phyloP scores from a whole-genome alignment of 2,888 invertebrate genomes.

The Malacosoma neustria region DNA sequence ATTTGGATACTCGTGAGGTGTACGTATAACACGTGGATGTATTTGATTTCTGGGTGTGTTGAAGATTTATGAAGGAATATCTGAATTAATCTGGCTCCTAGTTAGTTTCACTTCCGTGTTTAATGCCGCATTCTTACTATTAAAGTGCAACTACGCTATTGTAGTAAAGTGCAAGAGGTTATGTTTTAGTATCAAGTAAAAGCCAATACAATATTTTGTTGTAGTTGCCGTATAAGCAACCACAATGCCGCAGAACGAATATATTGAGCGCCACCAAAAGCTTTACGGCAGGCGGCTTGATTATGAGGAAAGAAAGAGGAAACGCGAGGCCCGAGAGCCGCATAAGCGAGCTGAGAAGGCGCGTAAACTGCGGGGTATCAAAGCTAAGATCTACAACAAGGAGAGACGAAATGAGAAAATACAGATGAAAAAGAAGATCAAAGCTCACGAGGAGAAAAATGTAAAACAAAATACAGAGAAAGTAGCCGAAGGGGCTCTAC shows the following conservation, averaged over 20 bases:
- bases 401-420: slow-evolving; percentile 98
- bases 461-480: slow-evolving; percentile 89
- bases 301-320: slow-evolving; percentile 97
- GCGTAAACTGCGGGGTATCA: slow-evolving; percentile 93
- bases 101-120: no score
- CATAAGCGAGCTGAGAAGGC: slow-evolving; percentile 95
- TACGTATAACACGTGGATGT: slow-evolving; percentile 15
- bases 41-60: slow-evolving; percentile 2
- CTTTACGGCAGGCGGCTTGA: slow-evolving; percentile 96
- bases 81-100: no score
- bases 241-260: slow-evolving; percentile 99
- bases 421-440: slow-evolving; percentile 98
- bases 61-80: slow-evolving; percentile 8
- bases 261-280: slow-evolving; percentile 98
- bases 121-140: neutral
- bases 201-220: slow-evolving; percentile 46
- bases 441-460: slow-evolving; percentile 96
- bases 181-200: slow-evolving; percentile 14
- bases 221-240: slow-evolving; percentile 72
- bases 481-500: slow-evolving; percentile 92
- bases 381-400: slow-evolving; percentile 98
- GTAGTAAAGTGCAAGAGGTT: slow-evolving; percentile 27
- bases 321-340: slow-evolving; percentile 95
- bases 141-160: neutral
- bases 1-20: no score